Base-by-base conservation (phyloP, 2,113 vertebrate genomes). In the Struthio camelus region DNA sequence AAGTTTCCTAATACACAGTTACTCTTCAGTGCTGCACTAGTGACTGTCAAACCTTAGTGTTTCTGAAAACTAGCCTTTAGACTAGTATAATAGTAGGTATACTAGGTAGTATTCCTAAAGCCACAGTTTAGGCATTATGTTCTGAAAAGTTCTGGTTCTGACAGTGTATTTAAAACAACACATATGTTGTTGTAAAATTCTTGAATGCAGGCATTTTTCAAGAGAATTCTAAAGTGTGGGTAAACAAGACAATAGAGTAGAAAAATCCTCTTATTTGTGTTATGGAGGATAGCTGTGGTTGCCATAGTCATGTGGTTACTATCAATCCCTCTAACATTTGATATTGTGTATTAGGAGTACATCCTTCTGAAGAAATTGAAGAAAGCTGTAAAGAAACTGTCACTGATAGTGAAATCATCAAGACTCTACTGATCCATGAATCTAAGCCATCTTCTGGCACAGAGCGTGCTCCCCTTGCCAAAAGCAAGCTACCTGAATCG, bases 361-460 rank as follows among this genome's bases (percentile, higher is more conserved):
- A 54, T 38, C 16, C 50, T 87, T 85, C 75, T 71, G 80, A 94
- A 69, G 79, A 65, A 70, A 64, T 40, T 6, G 72, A 95, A 51
- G 86, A 93, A 88, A 87, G 30, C 27, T 12, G 56, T 53, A 73
- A 93, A 78, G 94, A 92, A 77, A 85, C 40, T 11, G 32, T 58
- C 48, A n/a, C 25, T 1, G 66, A 96, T 28, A 92, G 92, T 22
- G 97, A 98, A 95, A 95, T 98, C n/a, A 90, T 97, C 38, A 94
- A 88, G 87, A 97, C 93, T 59, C 97, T 98, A 51, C 83, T 98
- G 54, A 96, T 96, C 42, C 85, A 98, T 20, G 97, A 98, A 89
- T 75, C 53, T 25, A 97, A 96, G 94, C 53, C 83, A 28, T 38
- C 23, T 2, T 78, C 79, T 38, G 76, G 46, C 23, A 89, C 50